Evolutionary conservation across 2,113 vertebrate species (phyloP).

Genomic region (Sisor rabdophorus): DNA sequence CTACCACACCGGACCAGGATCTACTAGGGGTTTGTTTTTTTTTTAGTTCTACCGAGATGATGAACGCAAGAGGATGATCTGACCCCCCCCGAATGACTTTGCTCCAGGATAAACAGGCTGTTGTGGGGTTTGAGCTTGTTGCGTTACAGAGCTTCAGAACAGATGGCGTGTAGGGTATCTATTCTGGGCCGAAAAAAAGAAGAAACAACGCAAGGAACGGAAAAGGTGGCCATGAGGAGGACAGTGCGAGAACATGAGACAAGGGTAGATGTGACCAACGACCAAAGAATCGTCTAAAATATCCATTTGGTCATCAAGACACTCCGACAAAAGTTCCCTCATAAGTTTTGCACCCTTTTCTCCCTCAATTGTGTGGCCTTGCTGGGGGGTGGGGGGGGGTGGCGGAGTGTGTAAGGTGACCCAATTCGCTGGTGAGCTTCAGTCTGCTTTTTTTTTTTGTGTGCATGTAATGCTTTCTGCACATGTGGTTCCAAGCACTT

Average conservation of each 20-base stretch:
- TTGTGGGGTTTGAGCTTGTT: conserved; percentile 12
- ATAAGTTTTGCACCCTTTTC: too few species aligned
- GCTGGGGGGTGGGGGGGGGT: too few species aligned
- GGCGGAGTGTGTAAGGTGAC: too few species aligned
- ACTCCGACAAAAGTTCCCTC: neutral
- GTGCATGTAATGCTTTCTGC: too few species aligned
- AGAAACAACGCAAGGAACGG: neutral
- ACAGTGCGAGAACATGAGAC: neutral
- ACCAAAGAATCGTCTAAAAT: neutral
- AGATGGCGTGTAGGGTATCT: conserved; percentile 4
- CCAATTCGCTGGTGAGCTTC: too few species aligned
- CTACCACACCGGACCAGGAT: neutral
- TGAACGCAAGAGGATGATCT: neutral
- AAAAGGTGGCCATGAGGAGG: neutral
- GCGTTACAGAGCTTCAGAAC: conserved; percentile 4
- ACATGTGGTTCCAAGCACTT: too few species aligned
- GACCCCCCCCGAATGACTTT: neutral
- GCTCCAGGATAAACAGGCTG: conserved; percentile 9
- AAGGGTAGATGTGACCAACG: neutral
- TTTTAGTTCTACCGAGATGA: neutral
- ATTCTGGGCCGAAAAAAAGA: neutral
- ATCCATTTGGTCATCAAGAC: neutral
- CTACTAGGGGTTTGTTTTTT: neutral
- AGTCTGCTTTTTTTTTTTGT: too few species aligned
- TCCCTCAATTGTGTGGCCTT: too few species aligned